phyloP scores from a whole-genome alignment of 2,113 vertebrate genomes.

The Pagrus major region DNA sequence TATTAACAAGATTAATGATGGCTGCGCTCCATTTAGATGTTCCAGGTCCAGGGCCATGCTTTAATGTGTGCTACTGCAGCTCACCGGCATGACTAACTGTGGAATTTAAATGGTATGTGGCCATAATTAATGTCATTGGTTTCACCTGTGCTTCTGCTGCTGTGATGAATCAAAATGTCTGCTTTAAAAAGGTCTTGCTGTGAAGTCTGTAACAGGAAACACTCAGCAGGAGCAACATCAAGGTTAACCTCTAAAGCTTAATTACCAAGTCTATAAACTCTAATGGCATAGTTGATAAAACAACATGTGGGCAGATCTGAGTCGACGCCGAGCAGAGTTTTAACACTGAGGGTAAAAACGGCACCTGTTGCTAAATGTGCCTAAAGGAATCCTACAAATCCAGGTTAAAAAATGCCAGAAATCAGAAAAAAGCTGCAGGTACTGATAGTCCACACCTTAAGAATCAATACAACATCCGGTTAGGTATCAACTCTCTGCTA shows the following conservation, averaged over 20 bases:
- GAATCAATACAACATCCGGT: neutral
- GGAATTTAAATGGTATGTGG: neutral
- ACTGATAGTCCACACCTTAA: neutral
- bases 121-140: neutral
- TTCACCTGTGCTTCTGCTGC: neutral
- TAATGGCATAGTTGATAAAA: slow-evolving; percentile 28
- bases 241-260: neutral
- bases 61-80: neutral
- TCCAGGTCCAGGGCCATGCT: neutral
- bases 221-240: neutral
- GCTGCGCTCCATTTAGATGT: slow-evolving; percentile 7
- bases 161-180: neutral
- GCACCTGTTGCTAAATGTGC: neutral
- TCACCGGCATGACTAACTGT: neutral
- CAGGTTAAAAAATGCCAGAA: neutral
- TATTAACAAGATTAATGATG: neutral
- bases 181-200: too few relatives aligned
- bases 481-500: neutral
- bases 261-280: slow-evolving; percentile 23
- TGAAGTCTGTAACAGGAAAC: neutral
- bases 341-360: neutral
- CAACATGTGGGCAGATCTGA: slow-evolving; percentile 23
- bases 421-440: neutral
- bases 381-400: neutral
- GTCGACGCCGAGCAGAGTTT: neutral